Percentiles rank a stretch among this genome's conserved stretches.
Conservation (phyloP, 1,140 invertebrate species). For the Panulirus ornatus region DNA sequence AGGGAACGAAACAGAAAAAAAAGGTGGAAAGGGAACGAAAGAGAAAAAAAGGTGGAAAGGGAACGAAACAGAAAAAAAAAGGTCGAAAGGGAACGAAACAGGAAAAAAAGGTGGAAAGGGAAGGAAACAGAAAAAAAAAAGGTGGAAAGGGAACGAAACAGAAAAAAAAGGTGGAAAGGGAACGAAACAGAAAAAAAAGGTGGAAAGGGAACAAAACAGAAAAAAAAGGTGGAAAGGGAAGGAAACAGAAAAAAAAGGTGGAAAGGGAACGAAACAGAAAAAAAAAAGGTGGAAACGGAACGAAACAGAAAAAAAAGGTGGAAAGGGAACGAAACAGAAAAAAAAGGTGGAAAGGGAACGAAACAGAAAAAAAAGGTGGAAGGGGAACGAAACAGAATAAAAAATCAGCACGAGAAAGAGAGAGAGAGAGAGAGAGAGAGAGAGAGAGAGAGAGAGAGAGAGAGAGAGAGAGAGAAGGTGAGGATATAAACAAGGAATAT, state of each 20-base stretch:
- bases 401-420: not conserved
- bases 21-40: not conserved
- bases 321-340: constrained; percentile 6
- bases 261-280: not conserved
- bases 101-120: not conserved
- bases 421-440: constrained; percentile 20
- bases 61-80: too few relatives aligned
- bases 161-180: not conserved
- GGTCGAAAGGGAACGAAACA: not conserved
- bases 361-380: not conserved
- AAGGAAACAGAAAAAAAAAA: not conserved
- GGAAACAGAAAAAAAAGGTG: too few relatives aligned
- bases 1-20: not conserved
- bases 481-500: too few relatives aligned
- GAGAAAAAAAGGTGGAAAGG: too few relatives aligned
- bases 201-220: too few relatives aligned
- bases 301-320: not conserved
- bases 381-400: not conserved
- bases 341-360: not conserved
- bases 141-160: not conserved
- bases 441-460: constrained; percentile 30
- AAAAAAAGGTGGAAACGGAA: not conserved
- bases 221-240: too few relatives aligned
- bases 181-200: too few relatives aligned
- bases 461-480: not conserved